phyloP scores from a whole-genome alignment of 2,888 invertebrate species.

The Resseliella maxima region DNA sequence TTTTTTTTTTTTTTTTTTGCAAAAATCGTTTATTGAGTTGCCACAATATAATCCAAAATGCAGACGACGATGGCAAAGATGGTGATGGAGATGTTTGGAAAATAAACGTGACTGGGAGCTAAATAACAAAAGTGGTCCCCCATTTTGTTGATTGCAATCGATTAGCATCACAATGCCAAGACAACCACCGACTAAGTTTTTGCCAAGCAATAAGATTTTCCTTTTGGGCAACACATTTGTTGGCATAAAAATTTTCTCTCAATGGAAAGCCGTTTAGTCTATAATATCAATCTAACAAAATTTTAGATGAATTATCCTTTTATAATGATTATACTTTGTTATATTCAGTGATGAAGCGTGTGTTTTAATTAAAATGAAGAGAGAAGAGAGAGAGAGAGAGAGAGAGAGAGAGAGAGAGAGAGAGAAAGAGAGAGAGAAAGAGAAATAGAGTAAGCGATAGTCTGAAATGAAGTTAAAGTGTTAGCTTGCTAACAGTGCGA shows the following conservation, averaged over 20 bases:
- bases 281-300: neutral
- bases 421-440: no score
- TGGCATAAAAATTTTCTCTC: neutral
- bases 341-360: neutral
- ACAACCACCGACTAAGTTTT: conserved; percentile 12
- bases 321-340: conserved; percentile 47
- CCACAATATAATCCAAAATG: neutral
- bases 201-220: neutral
- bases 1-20: no score
- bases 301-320: conserved; percentile 54
- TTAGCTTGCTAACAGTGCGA: neutral
- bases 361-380: conserved; percentile 24
- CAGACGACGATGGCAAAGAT: neutral
- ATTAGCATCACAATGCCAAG: neutral
- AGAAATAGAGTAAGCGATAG: no score
- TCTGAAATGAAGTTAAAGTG: neutral
- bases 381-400: no score
- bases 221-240: neutral
- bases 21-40: conserved; percentile 20
- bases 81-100: neutral
- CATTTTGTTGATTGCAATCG: conserved; percentile 3
- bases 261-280: neutral
- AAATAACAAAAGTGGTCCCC: neutral
- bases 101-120: conserved; percentile 21
- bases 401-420: no score